Conservation (phyloP, 2,888 invertebrate genomes). For the Cheilosia grossa region DNA sequence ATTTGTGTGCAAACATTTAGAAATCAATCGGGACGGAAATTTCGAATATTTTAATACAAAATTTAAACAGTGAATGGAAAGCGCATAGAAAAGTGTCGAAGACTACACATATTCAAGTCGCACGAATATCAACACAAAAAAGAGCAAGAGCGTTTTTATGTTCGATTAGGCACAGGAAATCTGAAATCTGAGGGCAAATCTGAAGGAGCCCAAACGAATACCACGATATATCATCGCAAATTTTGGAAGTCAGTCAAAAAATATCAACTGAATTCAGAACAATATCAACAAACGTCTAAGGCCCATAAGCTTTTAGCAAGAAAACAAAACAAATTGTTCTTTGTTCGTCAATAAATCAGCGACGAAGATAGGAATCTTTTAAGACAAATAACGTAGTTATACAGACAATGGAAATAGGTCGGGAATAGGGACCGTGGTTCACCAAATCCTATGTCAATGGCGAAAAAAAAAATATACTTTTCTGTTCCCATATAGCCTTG, state of each 20-base stretch:
- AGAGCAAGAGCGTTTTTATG: too few species aligned
- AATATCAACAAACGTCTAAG: neutral
- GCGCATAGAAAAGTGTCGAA: too few species aligned
- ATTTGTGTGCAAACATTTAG: too few species aligned
- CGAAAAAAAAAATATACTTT: neutral
- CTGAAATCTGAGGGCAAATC: too few species aligned
- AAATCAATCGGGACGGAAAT: too few species aligned
- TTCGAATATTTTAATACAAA: too few species aligned
- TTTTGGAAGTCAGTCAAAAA: neutral
- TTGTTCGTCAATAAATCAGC: slow-evolving; percentile 31
- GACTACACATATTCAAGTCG: too few species aligned
- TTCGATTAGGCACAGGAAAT: too few species aligned
- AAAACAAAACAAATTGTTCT: slow-evolving; percentile 15
- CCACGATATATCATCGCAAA: too few species aligned
- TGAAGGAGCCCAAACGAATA: too few species aligned
- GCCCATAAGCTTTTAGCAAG: neutral
- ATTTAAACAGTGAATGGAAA: too few species aligned
- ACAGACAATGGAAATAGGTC: slow-evolving; percentile 8
- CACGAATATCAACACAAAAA: too few species aligned
- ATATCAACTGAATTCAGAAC: neutral
- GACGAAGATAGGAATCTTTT: slow-evolving; percentile 26
- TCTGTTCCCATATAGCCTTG: neutral
- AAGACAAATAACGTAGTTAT: slow-evolving; percentile 17
- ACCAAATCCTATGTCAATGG: slow-evolving; percentile 36
- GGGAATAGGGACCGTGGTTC: slow-evolving; percentile 11